These are phyloP conservation scores for Albula glossodonta DNA, from an alignment of 2,113 vertebrate species.

Conservation along the genomic window DNA sequence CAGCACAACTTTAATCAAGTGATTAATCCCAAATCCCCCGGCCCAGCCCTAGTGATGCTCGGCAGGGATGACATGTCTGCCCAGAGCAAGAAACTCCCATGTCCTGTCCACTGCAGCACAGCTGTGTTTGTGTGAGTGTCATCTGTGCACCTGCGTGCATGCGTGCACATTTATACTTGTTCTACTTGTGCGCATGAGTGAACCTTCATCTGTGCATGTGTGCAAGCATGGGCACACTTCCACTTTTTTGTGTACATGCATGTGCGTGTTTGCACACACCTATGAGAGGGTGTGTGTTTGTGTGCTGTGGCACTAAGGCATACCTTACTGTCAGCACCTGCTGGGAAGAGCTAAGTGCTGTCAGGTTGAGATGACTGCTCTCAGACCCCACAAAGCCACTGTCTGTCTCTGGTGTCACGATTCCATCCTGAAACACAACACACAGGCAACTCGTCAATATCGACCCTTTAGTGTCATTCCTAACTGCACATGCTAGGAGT, in stretches of 20 bases:
- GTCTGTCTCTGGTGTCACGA: conserved; percentile 87
- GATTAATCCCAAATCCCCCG: neutral
- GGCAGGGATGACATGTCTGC: neutral
- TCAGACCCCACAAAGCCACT: conserved; percentile 93
- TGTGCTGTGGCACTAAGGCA: neutral
- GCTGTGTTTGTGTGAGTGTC: too few relatives aligned
- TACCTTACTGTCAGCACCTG: conserved; percentile 67
- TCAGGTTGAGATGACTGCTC: conserved; percentile 74
- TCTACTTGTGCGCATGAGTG: too few relatives aligned
- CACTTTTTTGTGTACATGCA: too few relatives aligned
- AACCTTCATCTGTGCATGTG: too few relatives aligned
- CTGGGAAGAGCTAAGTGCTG: conserved; percentile 68
- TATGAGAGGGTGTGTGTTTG: too few relatives aligned
- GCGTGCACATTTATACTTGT: too few relatives aligned
- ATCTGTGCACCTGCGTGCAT: too few relatives aligned
- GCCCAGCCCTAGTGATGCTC: neutral
- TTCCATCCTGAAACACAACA: conserved; percentile 75
- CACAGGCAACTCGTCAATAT: neutral
- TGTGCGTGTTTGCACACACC: neutral
- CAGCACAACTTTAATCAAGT: neutral
- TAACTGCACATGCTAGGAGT: neutral
- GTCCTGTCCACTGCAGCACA: too few relatives aligned
- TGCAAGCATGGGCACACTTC: too few relatives aligned
- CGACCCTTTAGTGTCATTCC: neutral
- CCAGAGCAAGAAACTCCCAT: neutral